Evolutionary conservation across 2,888 invertebrate genomes (phyloP), one percentile per base, ranked within the genome.

Genomic region (Sesia apiformis): DNA sequence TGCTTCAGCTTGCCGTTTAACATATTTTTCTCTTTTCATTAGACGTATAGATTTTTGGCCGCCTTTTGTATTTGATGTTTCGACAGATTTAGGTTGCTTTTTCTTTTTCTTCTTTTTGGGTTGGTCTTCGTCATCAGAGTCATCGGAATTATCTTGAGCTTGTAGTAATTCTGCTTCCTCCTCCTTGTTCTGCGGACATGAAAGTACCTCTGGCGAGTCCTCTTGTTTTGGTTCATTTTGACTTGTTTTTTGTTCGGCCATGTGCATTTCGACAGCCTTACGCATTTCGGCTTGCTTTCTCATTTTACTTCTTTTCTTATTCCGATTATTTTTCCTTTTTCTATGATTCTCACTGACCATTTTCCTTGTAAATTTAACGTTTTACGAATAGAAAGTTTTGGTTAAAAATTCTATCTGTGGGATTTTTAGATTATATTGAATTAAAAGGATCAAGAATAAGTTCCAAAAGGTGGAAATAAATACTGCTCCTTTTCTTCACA

Each of bases 21-120:
- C 86, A 67, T 91, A 89, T 66, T 92, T 94, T 70, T 92, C 91
- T 60, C 87, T 91, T 71, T 94, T 95, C 64, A 91, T 82, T 67
- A 92, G 91, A 2, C 94, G 87, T 55, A 92, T 93, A 0, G 94
- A 94, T 63, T 91, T 87, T 61, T 91, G 82, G 50, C 79, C 82
- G 60, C 86, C 86, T 61, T 84, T 83, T 5, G 49, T 51, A 3
- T 79, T 79, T 49, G 76, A 58, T 8, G 67, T 69, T 60, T 70
- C 90, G 64, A 69, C 70, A 53, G 64, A 59, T 49, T 64, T 66
- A 42, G 55, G 65, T 62, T 58, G 76, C 64, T 72, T 81, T 68
- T 76, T 87, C 69, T 75, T 87, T 69, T 78, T 85, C 66, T 70
- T 81, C 61, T 63, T 79, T 59, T 69, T 78, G 23, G 78, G 78